These are phyloP conservation scores for Tachycineta bicolor DNA, from an alignment of 2,113 vertebrate genomes.

Conservation along the genomic window DNA sequence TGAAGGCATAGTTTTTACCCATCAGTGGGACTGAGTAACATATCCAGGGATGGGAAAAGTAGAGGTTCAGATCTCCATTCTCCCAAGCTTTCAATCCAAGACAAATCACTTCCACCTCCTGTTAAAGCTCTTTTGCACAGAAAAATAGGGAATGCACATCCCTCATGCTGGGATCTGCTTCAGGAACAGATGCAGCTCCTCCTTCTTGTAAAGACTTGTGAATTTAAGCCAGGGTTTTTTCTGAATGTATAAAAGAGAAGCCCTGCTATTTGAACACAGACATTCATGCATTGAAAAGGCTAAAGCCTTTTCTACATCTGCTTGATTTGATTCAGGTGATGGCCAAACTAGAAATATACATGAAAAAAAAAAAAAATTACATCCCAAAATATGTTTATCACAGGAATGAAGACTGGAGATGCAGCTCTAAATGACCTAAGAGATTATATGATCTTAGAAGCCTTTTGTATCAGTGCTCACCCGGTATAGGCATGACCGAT, in stretches of 20 bases:
- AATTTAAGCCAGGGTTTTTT: background rate
- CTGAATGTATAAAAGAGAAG: background rate
- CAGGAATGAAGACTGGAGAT: background rate
- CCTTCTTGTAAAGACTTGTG: background rate
- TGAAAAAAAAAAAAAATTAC: background rate
- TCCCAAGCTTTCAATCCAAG: background rate
- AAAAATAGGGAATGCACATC: background rate
- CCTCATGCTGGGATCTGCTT: background rate
- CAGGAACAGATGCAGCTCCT: background rate
- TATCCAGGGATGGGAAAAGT: accelerated
- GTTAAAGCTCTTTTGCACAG: background rate
- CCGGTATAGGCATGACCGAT: background rate
- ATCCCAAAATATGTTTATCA: background rate
- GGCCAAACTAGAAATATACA: background rate
- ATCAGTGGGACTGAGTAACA: background rate
- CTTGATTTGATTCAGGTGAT: background rate
- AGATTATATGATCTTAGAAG: background rate
- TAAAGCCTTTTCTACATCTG: background rate
- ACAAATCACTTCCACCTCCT: background rate
- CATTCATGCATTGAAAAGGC: background rate
- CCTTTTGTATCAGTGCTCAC: background rate
- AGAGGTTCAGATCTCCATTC: background rate
- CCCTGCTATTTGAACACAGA: background rate
- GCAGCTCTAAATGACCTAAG: background rate
- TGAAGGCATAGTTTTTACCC: background rate